phyloP scores from a whole-genome alignment of 2,113 vertebrate species.

The Dromiciops gliroides region DNA sequence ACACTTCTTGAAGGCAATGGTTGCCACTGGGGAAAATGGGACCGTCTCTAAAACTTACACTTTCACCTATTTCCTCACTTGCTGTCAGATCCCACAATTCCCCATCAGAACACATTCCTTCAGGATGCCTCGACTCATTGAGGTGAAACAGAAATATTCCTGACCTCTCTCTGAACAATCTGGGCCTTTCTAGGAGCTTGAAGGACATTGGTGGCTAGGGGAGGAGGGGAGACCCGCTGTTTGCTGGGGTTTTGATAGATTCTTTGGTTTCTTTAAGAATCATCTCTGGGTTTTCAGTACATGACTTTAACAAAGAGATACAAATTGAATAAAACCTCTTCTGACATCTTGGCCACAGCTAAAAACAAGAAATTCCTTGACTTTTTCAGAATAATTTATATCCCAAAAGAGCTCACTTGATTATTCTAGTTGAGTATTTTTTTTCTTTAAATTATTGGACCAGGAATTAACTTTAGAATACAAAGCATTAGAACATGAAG shows the following conservation, averaged over 20 bases:
- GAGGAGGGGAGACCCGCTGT: background rate
- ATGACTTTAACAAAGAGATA: constrained; percentile 2
- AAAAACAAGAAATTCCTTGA: background rate
- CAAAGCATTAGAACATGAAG: constrained; percentile 6
- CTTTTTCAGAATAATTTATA: background rate
- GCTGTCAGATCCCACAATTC: constrained; percentile 55
- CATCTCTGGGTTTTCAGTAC: constrained; percentile 5
- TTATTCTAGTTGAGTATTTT: constrained; percentile 34
- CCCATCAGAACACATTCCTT: constrained; percentile 41
- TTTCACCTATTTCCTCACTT: constrained; percentile 38
- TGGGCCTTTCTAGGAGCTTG: constrained; percentile 28
- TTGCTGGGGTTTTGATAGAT: constrained; percentile 22
- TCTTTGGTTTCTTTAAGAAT: constrained; percentile 41
- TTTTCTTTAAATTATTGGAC: background rate
- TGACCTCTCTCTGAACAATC: constrained; percentile 41
- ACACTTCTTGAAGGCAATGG: constrained; percentile 60
- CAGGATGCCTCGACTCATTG: constrained; percentile 53
- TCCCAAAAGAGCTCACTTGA: background rate
- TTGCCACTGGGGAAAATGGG: constrained; percentile 19
- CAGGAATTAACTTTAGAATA: constrained; percentile 22
- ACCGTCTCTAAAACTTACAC: constrained; percentile 36
- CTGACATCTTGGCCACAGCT: constrained; percentile 8
- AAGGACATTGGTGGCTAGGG: background rate
- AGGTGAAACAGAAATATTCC: constrained; percentile 41
- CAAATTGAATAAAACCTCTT: constrained; percentile 6